A percentile compares a stretch with the other conserved stretches of the same genome.
These are phyloP conservation scores for Himalopsyche kuldschensis DNA, from an alignment of 2,888 invertebrate genomes.

Conservation along the genomic window DNA sequence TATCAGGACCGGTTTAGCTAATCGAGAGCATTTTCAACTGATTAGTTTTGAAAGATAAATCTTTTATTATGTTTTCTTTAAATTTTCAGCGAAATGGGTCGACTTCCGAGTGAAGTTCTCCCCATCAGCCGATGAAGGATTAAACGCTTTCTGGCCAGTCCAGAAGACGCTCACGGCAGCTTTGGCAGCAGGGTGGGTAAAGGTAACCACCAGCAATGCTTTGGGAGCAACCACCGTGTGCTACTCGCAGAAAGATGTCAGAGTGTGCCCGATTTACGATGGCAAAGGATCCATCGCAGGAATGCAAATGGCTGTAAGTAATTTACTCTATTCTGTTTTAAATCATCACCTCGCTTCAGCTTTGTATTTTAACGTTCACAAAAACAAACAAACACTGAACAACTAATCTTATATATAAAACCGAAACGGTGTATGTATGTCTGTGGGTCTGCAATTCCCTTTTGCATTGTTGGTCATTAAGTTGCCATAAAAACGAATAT, in stretches of 20 bases:
- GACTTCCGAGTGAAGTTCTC: constrained; percentile 36
- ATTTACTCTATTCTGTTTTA: no score
- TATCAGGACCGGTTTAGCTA: no score
- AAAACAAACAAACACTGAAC: no score
- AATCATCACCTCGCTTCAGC: no score
- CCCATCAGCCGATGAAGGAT: constrained; percentile 11
- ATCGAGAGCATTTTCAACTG: no score
- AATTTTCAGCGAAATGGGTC: constrained; percentile 33
- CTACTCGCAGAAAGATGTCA: constrained; percentile 12
- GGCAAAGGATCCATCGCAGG: constrained; percentile 34
- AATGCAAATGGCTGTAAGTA: constrained; percentile 32
- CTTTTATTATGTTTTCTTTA: neutral
- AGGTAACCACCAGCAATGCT: constrained; percentile 15
- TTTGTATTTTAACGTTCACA: no score
- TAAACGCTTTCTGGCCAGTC: constrained; percentile 36
- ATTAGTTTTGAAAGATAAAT: no score
- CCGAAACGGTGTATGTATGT: no score
- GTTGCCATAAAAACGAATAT: no score
- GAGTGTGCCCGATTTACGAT: constrained; percentile 35
- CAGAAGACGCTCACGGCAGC: constrained; percentile 23
- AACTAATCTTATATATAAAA: no score
- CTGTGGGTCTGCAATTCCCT: no score
- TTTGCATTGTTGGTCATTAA: no score
- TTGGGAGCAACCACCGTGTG: constrained; percentile 27
- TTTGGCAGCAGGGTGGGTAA: constrained; percentile 41